Evolutionary conservation across 2,113 vertebrate genomes (phyloP), one percentile per base, ranked within the genome.

Genomic region (Larimichthys crocea): DNA sequence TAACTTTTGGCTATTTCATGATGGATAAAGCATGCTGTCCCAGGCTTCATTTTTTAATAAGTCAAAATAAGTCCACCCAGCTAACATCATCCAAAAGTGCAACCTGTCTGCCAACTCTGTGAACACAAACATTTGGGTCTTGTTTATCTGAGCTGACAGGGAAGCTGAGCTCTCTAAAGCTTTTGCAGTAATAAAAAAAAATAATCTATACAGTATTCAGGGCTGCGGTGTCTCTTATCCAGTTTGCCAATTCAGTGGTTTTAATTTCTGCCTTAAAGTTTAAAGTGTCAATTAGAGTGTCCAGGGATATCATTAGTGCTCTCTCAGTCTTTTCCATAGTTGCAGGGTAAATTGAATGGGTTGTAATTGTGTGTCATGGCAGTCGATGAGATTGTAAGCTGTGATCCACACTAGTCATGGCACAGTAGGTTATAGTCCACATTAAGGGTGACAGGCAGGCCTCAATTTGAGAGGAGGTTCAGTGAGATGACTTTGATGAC

Each of bases 211-310:
- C 26, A 72, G 75, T 17, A 57, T 70, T 72, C 64, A 62, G 24
- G 24, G 57, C 67, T 52, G 46, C 6, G 3, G 40, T 55, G 65
- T 76, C 82, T 60, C 56, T 72, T 44, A 72, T 75, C 79, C 73
- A 83, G 75, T 91, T 91, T 87, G 83, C 82, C 82, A 86, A 80
- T 81, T 87, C 80, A 88, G 56, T 88, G 76, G 83, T 86, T 92
- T 90, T 79, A 85, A 90, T 89, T 88, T 79, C 70, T 69, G 57
- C 35, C 52, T 89, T 88, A 80, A 79, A 88, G 80, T 86, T 85
- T 31, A 90, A 78, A 84, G 84, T 83, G 86, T 83, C 82, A 86
- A 88, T 89, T 89, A 89, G 77, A 57, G 86, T 66, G 74, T 84
- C 78, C 65, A 57, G 85, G 80, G 82, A 89, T 86, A 82, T 87